Evolutionary conservation across 1,140 invertebrate genomes (phyloP), one percentile per base, ranked within the genome.

Genomic region (Drosophila ficusphila): DNA sequence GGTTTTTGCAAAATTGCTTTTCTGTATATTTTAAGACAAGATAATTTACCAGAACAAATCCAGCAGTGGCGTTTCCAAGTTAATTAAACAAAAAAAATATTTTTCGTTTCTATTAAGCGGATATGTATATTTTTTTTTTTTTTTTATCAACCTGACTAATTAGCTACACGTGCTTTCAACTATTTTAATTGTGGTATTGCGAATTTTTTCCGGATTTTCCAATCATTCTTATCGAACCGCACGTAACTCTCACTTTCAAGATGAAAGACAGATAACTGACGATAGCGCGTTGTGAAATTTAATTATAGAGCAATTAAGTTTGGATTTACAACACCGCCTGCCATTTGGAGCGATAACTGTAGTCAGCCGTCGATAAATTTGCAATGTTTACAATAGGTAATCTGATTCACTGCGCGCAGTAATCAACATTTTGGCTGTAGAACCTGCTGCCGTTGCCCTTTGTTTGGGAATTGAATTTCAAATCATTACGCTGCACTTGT

Each of bases 251-350:
- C 21, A 27, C 29, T 31, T 36, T 53, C 9, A 34, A 41, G 27
- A 49, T 39, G 23, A n/a, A 14, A 51, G 21, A 21, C 18, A 34
- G n/a, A 23, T 18, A 39, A 16, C 2, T 11, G 21, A 5, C 54
- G 12, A 57, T 48, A 48, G 25, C 12, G 19, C 3, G 11, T 21
- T 42, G 42, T 46, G 19, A 27, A 65, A 9, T 25, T 41, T 39
- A 51, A 67, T 67, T 67, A 52, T 52, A 42, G 61, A 11, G 34
- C 14, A 67, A 68, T 68, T 52, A 21, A 38, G 9, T 65, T 52
- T 8, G n/a, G 64, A 67, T 67, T 67, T 67, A 64, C 27, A 34
- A 11, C 27, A 7, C 29, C 21, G 36, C 14, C 21, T 9, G 12
- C 16, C 19, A 21, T 42, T 67, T 23, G 2, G 7, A 2, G 25